Conservation (phyloP, 2,113 vertebrate species). For the Hypanus sabinus region DNA sequence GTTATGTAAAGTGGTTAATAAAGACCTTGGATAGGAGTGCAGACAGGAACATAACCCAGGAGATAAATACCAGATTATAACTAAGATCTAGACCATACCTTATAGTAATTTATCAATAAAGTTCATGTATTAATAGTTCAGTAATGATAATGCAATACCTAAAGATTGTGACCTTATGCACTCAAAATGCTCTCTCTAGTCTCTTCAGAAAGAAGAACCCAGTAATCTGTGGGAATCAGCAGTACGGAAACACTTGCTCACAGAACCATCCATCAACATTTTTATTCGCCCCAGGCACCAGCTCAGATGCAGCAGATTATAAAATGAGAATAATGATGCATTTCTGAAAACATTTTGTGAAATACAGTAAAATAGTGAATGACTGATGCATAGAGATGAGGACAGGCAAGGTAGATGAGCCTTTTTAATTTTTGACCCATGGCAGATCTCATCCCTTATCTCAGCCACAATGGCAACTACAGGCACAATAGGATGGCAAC, state of each 20-base stretch:
- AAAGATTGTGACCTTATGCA: neutral
- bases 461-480: neutral
- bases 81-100: neutral
- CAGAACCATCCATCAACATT: no score
- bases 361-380: neutral
- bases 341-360: neutral
- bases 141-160: neutral
- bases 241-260: no score
- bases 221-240: neutral
- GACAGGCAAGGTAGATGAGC: neutral
- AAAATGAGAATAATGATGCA: no score
- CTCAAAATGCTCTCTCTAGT: neutral
- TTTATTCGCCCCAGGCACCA: no score
- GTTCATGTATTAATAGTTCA: neutral
- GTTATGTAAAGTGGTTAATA: neutral
- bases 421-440: neutral
- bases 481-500: neutral
- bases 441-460: no score
- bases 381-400: neutral
- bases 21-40: neutral
- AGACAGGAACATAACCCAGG: neutral
- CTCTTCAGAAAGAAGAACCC: neutral
- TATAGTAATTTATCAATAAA: neutral
- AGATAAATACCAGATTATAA: neutral
- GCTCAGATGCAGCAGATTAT: no score